phyloP scores from a whole-genome alignment of 2,888 invertebrate species.

The Abrostola triplasia region DNA sequence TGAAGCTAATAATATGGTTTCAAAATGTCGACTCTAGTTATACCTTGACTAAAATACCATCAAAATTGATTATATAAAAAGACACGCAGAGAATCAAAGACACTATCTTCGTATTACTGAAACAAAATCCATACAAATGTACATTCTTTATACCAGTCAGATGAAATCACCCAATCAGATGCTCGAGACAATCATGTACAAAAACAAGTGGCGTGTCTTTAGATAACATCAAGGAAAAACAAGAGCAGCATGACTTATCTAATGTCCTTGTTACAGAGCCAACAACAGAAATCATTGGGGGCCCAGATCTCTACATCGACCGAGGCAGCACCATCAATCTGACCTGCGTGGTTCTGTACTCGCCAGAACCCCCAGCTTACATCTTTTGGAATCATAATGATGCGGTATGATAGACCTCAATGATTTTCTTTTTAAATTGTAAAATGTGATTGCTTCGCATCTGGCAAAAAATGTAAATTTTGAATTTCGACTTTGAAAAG shows the following conservation, averaged over 20 bases:
- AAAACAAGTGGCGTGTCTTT: background rate
- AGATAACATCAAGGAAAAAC: background rate
- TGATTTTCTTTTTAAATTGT: background rate
- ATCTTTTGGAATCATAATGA: slow-evolving; percentile 98
- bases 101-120: no score
- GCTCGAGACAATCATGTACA: background rate
- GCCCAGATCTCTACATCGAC: slow-evolving; percentile 97
- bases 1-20: no score
- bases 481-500: no score
- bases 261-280: slow-evolving; percentile 92
- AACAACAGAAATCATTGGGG: slow-evolving; percentile 96
- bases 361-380: slow-evolving; percentile 97
- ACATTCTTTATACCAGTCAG: no score
- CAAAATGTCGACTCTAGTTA: no score
- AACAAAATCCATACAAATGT: no score
- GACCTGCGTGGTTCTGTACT: slow-evolving; percentile 96
- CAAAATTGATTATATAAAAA: no score
- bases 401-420: slow-evolving; percentile 90
- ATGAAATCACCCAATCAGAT: no score
- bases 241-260: background rate
- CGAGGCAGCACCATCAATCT: slow-evolving; percentile 97
- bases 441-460: no score
- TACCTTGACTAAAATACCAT: no score
- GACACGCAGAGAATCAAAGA: no score
- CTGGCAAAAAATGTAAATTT: no score